Base-by-base conservation (phyloP, 1,140 invertebrate species). In the Calephelis virginiensis region DNA sequence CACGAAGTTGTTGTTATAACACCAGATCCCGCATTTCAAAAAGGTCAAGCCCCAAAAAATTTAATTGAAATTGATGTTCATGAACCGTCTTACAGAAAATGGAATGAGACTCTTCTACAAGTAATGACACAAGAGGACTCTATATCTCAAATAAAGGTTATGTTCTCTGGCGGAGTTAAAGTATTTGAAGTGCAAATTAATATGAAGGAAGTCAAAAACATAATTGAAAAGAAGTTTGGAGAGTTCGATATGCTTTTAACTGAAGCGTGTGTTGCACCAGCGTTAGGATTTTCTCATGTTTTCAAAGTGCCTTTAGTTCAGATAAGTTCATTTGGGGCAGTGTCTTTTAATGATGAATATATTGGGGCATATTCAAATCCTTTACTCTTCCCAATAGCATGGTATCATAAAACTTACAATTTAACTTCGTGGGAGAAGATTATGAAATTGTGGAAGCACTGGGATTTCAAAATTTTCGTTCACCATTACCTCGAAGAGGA, bases 371-470 rank as follows among this genome's bases (percentile, higher is more conserved):
- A 70, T 0, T 61, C 64, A 1, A 72, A 78, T 64, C 66, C 69
- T 0, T 28, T 73, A 5, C 64, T 74, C 9, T 81, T 74, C n/a
- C 68, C 74, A 49, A 17, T 28, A 1, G 9, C 60, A 3, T 6
- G 56, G 9, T 53, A 63, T n/a, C 47, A 68, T 28, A 73, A 64
- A 11, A 1, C 75, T 6, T 71, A 77, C 12, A 72, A 76, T 53
- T 60, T 81, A 10, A 65, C 71, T 0, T n/a, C 66, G 10, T 75
- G 69, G 69, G 79, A 90, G 61, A 83, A 85, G 70, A 9, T 91
- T 0, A 46, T 65, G 1, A 69, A 74, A 17, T 49, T 83, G 4
- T 83, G 75, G 43, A 64, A 71, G 37, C 59, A 71, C 28, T 67
- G 66, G 7, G 47, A 43, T 2, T 53, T 66, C 0, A 43, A 64